Evolutionary conservation across 2,113 vertebrate species (phyloP).

Genomic region (Empidonax alnorum): DNA sequence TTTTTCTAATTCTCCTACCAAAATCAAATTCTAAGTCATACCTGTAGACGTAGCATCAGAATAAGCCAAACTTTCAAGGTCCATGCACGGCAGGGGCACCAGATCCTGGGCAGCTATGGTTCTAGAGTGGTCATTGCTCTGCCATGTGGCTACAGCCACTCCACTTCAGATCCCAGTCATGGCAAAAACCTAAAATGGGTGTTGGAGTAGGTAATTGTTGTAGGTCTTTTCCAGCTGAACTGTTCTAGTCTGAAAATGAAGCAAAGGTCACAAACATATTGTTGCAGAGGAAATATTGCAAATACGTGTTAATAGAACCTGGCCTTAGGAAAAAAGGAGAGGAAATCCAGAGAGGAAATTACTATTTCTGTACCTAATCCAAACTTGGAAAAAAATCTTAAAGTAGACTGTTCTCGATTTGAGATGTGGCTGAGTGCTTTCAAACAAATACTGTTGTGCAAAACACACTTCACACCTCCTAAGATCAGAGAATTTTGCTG

Average conservation of each 20-base stretch:
- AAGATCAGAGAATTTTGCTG: neutral
- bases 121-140: neutral
- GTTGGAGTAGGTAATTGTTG: neutral
- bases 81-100: rapidly evolving
- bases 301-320: neutral
- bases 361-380: neutral
- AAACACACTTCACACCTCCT: neutral
- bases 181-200: neutral
- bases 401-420: neutral
- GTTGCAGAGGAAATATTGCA: neutral
- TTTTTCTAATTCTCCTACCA: neutral
- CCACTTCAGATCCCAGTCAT: rapidly evolving
- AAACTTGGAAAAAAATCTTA: conserved; percentile 1
- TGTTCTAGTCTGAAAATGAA: neutral
- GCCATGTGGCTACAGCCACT: neutral
- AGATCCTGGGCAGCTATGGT: rapidly evolving
- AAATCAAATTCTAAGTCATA: neutral
- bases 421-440: neutral
- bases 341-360: neutral
- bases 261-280: neutral
- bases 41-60: neutral
- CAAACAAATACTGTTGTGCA: neutral
- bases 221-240: neutral
- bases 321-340: neutral
- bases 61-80: neutral